Conservation (phyloP, 2,113 vertebrate genomes). For the Brachyistius frenatus region DNA sequence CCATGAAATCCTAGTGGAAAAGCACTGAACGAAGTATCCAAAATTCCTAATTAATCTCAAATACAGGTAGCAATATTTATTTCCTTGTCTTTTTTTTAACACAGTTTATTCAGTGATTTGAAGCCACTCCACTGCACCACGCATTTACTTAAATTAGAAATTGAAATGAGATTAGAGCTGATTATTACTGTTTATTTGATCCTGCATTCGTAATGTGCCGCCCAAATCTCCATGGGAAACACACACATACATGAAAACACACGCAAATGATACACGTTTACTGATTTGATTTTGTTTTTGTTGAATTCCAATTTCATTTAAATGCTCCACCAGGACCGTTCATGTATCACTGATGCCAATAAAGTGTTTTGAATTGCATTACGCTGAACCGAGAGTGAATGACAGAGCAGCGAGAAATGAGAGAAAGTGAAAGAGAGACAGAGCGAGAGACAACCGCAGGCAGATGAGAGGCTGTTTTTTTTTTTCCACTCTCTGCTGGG, state of each 20-base stretch:
- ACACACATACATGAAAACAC: conserved; percentile 16
- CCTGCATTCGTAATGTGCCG: conserved; percentile 8
- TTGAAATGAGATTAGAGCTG: conserved; percentile 35
- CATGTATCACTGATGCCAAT: conserved; percentile 19
- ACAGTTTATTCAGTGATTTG: conserved; percentile 20
- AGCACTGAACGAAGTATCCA: neutral
- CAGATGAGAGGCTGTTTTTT: conserved; percentile 25
- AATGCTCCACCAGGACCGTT: conserved; percentile 30
- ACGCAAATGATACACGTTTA: neutral
- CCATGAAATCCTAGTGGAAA: no score
- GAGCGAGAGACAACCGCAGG: conserved; percentile 19
- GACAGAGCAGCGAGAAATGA: conserved; percentile 23
- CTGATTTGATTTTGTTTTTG: conserved; percentile 40
- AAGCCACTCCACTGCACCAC: conserved; percentile 1
- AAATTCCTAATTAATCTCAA: conserved; percentile 6
- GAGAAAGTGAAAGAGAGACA: conserved; percentile 14
- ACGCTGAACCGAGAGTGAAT: conserved; percentile 11
- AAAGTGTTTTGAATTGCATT: conserved; percentile 35
- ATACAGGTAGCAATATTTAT: neutral
- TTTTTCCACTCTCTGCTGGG: neutral
- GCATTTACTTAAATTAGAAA: conserved; percentile 25
- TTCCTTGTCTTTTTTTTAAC: neutral
- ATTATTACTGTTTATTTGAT: conserved; percentile 45
- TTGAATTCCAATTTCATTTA: conserved; percentile 58
- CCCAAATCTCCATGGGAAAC: conserved; percentile 17